phyloP scores from a whole-genome alignment of 2,888 invertebrate genomes.

The Iselma pallidipennis region DNA sequence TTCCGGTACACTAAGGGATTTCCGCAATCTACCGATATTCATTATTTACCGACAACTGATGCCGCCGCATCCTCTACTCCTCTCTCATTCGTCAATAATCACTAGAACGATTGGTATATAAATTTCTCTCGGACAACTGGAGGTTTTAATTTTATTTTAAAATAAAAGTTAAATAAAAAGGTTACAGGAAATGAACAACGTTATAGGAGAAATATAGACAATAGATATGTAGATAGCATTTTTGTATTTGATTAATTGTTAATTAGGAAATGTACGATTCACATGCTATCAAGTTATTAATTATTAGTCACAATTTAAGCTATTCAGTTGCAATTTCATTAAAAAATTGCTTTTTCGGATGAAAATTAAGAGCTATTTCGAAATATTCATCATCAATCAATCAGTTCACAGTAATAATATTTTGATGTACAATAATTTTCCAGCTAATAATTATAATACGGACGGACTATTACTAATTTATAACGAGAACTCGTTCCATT shows the following conservation, averaged over 20 bases:
- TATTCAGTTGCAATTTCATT: background rate
- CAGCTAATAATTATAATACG: no score
- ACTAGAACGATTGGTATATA: background rate
- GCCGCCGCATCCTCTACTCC: slow-evolving; percentile 24
- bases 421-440: no score
- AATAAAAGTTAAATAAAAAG: background rate
- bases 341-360: background rate
- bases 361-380: background rate
- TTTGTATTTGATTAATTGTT: background rate
- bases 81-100: background rate
- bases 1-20: slow-evolving; percentile 51
- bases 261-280: background rate
- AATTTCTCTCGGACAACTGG: background rate
- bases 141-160: background rate
- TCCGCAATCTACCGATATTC: slow-evolving; percentile 53
- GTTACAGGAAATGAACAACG: background rate
- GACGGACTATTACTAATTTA: background rate
- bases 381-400: no score
- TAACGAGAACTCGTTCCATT: background rate
- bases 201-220: background rate
- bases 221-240: background rate
- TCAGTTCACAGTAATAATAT: no score
- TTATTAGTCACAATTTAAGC: background rate
- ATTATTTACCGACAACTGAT: slow-evolving; percentile 49
- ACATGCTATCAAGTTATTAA: background rate